Evolutionary conservation across 2,113 vertebrate genomes (phyloP).

Genomic region (Martes martes): DNA sequence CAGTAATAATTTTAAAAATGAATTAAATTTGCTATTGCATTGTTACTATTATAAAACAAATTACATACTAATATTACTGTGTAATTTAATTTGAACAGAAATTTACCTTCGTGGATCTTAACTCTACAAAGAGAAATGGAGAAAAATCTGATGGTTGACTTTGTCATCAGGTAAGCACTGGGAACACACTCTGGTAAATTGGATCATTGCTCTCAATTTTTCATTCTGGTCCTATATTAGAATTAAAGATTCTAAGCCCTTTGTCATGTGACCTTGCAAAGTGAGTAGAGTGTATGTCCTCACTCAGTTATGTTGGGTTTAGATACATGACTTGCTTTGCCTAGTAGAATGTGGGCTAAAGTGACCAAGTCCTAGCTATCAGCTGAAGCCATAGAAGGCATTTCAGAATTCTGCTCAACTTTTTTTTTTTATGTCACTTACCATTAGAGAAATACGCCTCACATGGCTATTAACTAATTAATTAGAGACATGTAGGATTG

Average conservation of each 20-base stretch:
- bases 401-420: neutral
- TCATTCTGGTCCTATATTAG: neutral
- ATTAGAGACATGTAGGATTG: neutral
- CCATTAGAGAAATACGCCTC: neutral
- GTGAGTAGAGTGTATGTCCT: neutral
- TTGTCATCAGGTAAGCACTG: neutral
- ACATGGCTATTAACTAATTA: neutral
- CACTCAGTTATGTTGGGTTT: neutral
- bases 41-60: neutral
- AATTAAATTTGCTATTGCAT: neutral
- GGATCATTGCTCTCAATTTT: neutral
- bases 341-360: neutral
- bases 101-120: neutral
- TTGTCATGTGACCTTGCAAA: neutral
- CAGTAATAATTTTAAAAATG: neutral
- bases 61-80: neutral
- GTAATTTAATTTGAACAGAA: neutral
- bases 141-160: neutral
- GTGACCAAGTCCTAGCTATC: rapidly evolving
- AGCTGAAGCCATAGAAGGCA: neutral
- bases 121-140: neutral
- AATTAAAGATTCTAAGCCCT: neutral
- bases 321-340: neutral
- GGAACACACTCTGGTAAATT: neutral
- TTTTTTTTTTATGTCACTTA: neutral